Conservation (phyloP, 2,113 vertebrate genomes). For the Percina caprodes region DNA sequence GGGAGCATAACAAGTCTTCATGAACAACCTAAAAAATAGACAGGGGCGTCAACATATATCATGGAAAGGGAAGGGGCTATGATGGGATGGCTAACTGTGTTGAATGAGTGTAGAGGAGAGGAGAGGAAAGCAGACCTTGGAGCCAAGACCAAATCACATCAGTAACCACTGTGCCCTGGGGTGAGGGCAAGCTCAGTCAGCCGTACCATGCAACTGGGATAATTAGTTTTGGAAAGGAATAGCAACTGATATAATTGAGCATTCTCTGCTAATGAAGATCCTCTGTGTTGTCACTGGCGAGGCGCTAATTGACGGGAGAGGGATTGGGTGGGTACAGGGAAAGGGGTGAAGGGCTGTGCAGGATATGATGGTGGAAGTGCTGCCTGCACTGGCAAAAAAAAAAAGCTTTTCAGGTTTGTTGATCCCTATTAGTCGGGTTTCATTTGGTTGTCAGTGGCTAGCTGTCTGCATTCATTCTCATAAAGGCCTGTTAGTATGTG, state of each 20-base stretch:
- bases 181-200: slow-evolving; percentile 82
- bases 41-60: slow-evolving; percentile 18
- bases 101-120: slow-evolving; percentile 43
- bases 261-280: slow-evolving; percentile 88
- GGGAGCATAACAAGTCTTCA: slow-evolving; percentile 11
- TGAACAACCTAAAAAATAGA: slow-evolving; percentile 22
- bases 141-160: slow-evolving; percentile 84
- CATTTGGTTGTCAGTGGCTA: slow-evolving; percentile 61
- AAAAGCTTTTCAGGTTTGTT: slow-evolving; percentile 47
- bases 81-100: slow-evolving; percentile 23
- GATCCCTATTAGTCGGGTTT: slow-evolving; percentile 59
- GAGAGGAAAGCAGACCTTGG: slow-evolving; percentile 61
- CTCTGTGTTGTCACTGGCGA: slow-evolving; percentile 83
- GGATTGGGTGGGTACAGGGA: slow-evolving; percentile 50
- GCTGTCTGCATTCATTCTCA: slow-evolving; percentile 37
- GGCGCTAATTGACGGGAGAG: slow-evolving; percentile 84
- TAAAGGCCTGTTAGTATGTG: slow-evolving; percentile 28
- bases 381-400: slow-evolving; percentile 40
- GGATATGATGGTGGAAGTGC: slow-evolving; percentile 74
- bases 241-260: slow-evolving; percentile 88
- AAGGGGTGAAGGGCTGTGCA: slow-evolving; percentile 51
- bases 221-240: slow-evolving; percentile 89
- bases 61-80: neutral
- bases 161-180: slow-evolving; percentile 77
- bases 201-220: slow-evolving; percentile 83